Evolutionary conservation across 1,140 invertebrate species (phyloP).

Genomic region (Drosophila arawakana): DNA sequence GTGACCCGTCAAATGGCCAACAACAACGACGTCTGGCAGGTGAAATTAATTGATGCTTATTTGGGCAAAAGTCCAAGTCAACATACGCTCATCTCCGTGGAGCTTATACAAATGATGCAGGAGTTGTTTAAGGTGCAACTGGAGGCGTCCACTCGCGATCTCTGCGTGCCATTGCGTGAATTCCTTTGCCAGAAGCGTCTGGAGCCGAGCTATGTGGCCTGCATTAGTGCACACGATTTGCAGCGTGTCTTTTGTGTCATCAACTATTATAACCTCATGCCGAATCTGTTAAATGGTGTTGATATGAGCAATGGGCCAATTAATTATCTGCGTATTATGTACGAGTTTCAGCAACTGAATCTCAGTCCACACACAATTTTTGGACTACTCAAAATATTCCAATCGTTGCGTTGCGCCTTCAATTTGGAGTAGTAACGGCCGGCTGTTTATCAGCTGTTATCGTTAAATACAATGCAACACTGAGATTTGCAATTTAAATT

Average conservation of each 20-base stretch:
- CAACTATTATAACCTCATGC: slow-evolving; percentile 87
- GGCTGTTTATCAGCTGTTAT: not conserved
- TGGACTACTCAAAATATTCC: slow-evolving; percentile 80
- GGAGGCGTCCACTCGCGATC: slow-evolving; percentile 52
- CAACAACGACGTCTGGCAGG: slow-evolving; percentile 80
- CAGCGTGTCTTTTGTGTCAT: slow-evolving; percentile 86
- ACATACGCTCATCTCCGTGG: slow-evolving; percentile 71
- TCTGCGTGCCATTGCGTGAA: slow-evolving; percentile 57
- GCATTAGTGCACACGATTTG: slow-evolving; percentile 61
- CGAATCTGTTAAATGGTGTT: slow-evolving; percentile 79
- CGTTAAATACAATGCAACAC: slow-evolving; percentile 3
- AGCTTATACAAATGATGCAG: slow-evolving; percentile 71
- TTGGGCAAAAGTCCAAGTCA: slow-evolving; percentile 34
- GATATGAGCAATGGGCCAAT: slow-evolving; percentile 61
- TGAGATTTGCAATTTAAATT: slow-evolving; percentile 22
- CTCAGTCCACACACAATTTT: slow-evolving; percentile 77
- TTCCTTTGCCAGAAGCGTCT: slow-evolving; percentile 63
- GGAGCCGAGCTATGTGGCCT: slow-evolving; percentile 65
- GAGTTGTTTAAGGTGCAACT: slow-evolving; percentile 71
- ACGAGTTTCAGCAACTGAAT: slow-evolving; percentile 75
- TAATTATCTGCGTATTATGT: slow-evolving; percentile 78
- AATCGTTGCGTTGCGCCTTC: slow-evolving; percentile 48
- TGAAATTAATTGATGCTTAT: slow-evolving; percentile 71
- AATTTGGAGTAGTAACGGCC: not conserved
- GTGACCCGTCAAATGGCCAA: slow-evolving; percentile 59